phyloP scores from a whole-genome alignment of 2,113 vertebrate genomes.

The Anhinga anhinga region DNA sequence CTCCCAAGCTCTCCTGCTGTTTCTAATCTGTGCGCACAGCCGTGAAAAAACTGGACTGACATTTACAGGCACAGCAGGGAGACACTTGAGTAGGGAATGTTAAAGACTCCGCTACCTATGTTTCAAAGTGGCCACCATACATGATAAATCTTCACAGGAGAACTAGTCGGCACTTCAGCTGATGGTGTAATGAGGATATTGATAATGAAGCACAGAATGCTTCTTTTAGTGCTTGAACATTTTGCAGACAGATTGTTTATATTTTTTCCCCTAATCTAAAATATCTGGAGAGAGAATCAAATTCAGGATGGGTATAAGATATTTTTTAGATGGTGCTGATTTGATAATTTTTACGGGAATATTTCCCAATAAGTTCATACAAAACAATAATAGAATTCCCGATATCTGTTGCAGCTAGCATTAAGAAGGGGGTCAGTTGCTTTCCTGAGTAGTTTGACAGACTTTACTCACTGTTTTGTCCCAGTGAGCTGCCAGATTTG shows the following conservation, averaged over 20 bases:
- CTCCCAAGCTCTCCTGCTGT: conserved; percentile 89
- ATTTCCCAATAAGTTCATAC: background rate
- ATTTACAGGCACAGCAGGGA: conserved; percentile 97
- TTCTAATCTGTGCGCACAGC: conserved; percentile 97
- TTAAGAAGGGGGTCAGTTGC: conserved; percentile 21
- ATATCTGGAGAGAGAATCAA: conserved; percentile 6
- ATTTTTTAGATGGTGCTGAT: background rate
- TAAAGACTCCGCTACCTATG: conserved; percentile 89
- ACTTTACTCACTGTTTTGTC: conserved; percentile 49
- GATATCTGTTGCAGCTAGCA: background rate
- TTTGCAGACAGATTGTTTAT: conserved; percentile 45
- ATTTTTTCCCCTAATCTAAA: conserved; percentile 7
- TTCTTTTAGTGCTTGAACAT: background rate
- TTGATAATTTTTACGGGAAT: background rate
- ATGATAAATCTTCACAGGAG: conserved; percentile 80
- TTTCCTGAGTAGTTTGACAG: conserved; percentile 37
- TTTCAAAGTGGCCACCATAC: conserved; percentile 88
- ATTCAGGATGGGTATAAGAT: background rate
- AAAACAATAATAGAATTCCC: background rate
- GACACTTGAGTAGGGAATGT: conserved; percentile 91
- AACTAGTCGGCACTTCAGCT: conserved; percentile 61
- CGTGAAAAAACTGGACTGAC: conserved; percentile 98
- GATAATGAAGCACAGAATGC: conserved; percentile 67
- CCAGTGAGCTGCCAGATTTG: conserved; percentile 72
- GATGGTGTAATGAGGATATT: conserved; percentile 70